phyloP scores from a whole-genome alignment of 2,113 vertebrate genomes.

The Erinaceus europaeus region DNA sequence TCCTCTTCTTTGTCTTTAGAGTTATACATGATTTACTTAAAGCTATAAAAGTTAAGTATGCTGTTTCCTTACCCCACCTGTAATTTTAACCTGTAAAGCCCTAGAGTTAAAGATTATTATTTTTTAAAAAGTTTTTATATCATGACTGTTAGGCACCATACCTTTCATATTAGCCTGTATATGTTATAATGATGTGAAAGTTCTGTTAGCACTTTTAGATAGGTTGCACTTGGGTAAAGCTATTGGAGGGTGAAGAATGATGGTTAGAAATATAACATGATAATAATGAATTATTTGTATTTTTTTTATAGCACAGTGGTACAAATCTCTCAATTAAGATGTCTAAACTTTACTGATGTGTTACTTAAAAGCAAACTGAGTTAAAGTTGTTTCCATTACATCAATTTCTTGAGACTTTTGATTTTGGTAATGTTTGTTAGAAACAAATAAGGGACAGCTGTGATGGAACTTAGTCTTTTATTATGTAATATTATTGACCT shows the following conservation, averaged over 20 bases:
- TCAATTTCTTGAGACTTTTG: neutral
- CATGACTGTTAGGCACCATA: constrained; percentile 1
- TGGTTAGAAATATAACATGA: constrained; percentile 14
- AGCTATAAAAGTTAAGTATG: too few relatives aligned
- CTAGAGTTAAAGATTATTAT: too few relatives aligned
- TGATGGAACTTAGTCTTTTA: neutral
- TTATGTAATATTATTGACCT: constrained; percentile 20
- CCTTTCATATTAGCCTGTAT: neutral
- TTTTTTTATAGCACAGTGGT: neutral
- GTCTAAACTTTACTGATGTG: constrained; percentile 10
- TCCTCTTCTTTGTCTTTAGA: too few relatives aligned
- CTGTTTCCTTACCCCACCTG: too few relatives aligned
- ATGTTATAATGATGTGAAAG: neutral
- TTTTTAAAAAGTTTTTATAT: constrained; percentile 23
- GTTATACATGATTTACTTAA: too few relatives aligned
- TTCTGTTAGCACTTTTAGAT: constrained; percentile 33
- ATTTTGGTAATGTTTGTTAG: constrained; percentile 16
- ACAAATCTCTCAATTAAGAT: neutral
- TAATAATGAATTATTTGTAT: constrained; percentile 22
- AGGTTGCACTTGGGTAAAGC: constrained; percentile 22
- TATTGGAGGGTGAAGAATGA: constrained; percentile 10
- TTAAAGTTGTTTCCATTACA: neutral
- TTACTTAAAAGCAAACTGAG: constrained; percentile 8
- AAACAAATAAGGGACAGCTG: constrained; percentile 1
- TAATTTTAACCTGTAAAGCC: too few relatives aligned